phyloP scores from a whole-genome alignment of 2,797 vertebrate species.

The Hoplostethus atlanticus region DNA sequence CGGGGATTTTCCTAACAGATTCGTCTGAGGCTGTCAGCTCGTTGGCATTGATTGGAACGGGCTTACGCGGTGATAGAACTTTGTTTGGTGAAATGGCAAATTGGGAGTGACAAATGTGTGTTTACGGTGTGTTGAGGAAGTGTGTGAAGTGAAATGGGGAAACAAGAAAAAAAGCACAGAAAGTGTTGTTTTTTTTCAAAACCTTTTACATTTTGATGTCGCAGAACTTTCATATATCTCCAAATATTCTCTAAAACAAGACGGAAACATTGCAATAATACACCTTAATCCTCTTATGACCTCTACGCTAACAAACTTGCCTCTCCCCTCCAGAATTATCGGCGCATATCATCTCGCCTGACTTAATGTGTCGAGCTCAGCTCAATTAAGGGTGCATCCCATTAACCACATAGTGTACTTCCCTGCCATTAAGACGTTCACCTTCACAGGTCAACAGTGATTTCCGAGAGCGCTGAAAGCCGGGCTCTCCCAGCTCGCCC shows the following conservation, averaged over 20 bases:
- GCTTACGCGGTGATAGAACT: slow-evolving; percentile 56
- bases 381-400: slow-evolving; percentile 75
- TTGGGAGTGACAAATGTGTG: slow-evolving; percentile 56
- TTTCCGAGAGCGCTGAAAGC: slow-evolving; percentile 45
- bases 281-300: slow-evolving; percentile 18
- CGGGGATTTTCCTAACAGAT: slow-evolving; percentile 71
- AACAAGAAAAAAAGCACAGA: slow-evolving; percentile 48
- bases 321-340: slow-evolving; percentile 47
- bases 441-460: slow-evolving; percentile 81
- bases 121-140: slow-evolving; percentile 55
- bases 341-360: slow-evolving; percentile 52
- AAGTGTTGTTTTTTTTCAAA: slow-evolving; percentile 44
- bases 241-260: slow-evolving; percentile 17
- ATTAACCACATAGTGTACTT: slow-evolving; percentile 68
- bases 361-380: slow-evolving; percentile 69
- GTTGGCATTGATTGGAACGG: slow-evolving; percentile 72
- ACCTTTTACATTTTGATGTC: slow-evolving; percentile 50
- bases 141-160: slow-evolving; percentile 47
- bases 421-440: slow-evolving; percentile 77
- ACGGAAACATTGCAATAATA: slow-evolving; percentile 2
- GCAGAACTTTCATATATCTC: slow-evolving; percentile 16
- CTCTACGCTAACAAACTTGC: slow-evolving; percentile 40
- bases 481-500: slow-evolving; percentile 40
- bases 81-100: slow-evolving; percentile 72
- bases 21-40: slow-evolving; percentile 74